These are phyloP conservation scores for Bombus cullumanus DNA, from an alignment of 1,140 invertebrate genomes.

Conservation along the genomic window DNA sequence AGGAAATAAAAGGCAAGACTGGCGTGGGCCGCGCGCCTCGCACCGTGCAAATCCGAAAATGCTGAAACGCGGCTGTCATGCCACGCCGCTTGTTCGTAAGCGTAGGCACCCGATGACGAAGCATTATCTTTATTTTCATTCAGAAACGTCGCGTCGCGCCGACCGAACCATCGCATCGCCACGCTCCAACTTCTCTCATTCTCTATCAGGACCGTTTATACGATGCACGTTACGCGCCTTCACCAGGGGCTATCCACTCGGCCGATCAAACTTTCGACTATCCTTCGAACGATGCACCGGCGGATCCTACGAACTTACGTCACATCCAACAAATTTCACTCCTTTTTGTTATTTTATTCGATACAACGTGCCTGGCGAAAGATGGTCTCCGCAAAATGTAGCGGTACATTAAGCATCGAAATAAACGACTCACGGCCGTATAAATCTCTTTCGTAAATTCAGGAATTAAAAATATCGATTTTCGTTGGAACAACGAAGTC, in stretches of 20 bases:
- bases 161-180: neutral
- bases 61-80: slow-evolving; percentile 29
- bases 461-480: neutral
- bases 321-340: too few species aligned
- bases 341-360: too few species aligned
- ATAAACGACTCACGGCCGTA: too few species aligned
- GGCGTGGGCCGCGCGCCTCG: slow-evolving; percentile 37
- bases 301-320: too few species aligned
- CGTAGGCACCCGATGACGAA: slow-evolving; percentile 57
- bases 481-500: neutral
- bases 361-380: too few species aligned
- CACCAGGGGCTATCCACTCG: too few species aligned
- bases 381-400: too few species aligned
- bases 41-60: slow-evolving; percentile 49
- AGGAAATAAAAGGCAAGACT: slow-evolving; percentile 45
- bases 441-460: neutral
- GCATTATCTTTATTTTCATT: slow-evolving; percentile 51
- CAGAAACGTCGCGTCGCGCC: neutral
- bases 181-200: neutral
- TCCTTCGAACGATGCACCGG: too few species aligned
- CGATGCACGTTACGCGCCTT: neutral
- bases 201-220: neutral
- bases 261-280: too few species aligned
- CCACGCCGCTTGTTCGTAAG: neutral
- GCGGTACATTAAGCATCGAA: too few species aligned